Conservation (phyloP, 2,113 vertebrate species). For the Oryzias javanicus region DNA sequence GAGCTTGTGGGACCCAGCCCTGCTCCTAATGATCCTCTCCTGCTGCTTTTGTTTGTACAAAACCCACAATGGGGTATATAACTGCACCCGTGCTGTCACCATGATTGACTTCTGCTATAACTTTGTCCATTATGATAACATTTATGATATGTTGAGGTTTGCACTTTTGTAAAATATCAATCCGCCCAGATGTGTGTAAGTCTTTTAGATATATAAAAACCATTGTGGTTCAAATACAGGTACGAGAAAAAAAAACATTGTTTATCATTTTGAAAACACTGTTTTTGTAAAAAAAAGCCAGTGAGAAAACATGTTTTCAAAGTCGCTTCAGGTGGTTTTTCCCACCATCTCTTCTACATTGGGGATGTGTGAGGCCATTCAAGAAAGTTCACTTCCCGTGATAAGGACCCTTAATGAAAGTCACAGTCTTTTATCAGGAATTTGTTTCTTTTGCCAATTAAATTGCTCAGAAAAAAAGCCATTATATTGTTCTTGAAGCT, state of each 20-base stretch:
- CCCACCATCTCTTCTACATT: neutral
- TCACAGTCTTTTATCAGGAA: constrained; percentile 39
- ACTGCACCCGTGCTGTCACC: constrained; percentile 54
- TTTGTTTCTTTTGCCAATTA: constrained; percentile 25
- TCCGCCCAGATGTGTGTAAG: constrained; percentile 16
- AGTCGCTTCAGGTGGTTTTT: too few species aligned
- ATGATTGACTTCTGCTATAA: constrained; percentile 57
- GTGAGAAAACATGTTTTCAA: neutral
- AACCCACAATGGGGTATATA: constrained; percentile 47
- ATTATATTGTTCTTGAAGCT: constrained; percentile 18
- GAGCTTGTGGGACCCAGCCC: constrained; percentile 37
- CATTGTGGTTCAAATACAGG: neutral
- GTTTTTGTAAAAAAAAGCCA: neutral
- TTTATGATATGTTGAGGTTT: too few species aligned
- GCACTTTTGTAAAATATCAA: constrained; percentile 17
- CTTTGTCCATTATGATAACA: too few species aligned
- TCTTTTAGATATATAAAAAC: constrained; percentile 10
- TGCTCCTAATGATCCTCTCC: constrained; percentile 57
- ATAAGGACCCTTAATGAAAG: constrained; percentile 36
- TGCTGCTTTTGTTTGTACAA: constrained; percentile 55
- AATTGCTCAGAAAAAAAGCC: constrained; percentile 23
- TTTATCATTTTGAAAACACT: neutral
- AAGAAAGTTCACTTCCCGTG: constrained; percentile 40
- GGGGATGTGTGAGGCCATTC: constrained; percentile 19
- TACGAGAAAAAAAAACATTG: constrained; percentile 10